Evolutionary conservation across 2,888 invertebrate species (phyloP).

Genomic region (Pseudanteris insignis): DNA sequence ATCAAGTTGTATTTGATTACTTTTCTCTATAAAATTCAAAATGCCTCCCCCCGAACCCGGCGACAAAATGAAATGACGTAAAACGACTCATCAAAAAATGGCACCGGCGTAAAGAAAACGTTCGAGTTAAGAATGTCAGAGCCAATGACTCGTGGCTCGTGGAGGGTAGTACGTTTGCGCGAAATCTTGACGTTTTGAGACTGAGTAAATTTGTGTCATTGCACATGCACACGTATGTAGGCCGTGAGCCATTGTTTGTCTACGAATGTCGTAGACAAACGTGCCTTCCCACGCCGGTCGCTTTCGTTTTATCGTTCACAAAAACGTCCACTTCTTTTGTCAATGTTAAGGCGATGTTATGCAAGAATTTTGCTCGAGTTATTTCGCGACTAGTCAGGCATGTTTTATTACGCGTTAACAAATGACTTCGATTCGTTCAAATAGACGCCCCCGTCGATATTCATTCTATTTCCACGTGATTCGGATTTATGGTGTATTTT

Average conservation of each 20-base stretch:
- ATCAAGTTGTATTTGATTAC: no score
- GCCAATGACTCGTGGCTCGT: slow-evolving; percentile 28
- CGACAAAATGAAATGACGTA: no score
- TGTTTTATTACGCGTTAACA: no score
- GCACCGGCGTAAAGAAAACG: no score
- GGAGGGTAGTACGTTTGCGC: slow-evolving; percentile 19
- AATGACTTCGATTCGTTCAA: no score
- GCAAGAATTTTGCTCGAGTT: slow-evolving; percentile 4
- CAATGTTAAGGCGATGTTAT: slow-evolving; percentile 23
- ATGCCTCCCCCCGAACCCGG: no score
- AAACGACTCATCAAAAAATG: no score
- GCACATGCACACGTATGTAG: slow-evolving; percentile 38
- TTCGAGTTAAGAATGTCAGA: background rate
- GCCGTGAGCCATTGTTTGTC: slow-evolving; percentile 32
- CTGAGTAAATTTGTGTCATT: slow-evolving; percentile 36
- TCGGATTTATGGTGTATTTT: no score
- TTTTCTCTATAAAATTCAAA: no score
- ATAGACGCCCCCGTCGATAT: background rate
- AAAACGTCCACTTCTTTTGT: slow-evolving; percentile 14
- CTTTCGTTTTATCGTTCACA: slow-evolving; percentile 6
- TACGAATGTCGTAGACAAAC: slow-evolving; percentile 21
- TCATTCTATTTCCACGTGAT: slow-evolving; percentile 1
- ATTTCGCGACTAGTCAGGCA: no score
- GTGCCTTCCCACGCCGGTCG: slow-evolving; percentile 18
- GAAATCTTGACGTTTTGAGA: slow-evolving; percentile 8